These are phyloP conservation scores for Meiosimyza decipiens DNA, from an alignment of 2,888 invertebrate species.

Conservation along the genomic window DNA sequence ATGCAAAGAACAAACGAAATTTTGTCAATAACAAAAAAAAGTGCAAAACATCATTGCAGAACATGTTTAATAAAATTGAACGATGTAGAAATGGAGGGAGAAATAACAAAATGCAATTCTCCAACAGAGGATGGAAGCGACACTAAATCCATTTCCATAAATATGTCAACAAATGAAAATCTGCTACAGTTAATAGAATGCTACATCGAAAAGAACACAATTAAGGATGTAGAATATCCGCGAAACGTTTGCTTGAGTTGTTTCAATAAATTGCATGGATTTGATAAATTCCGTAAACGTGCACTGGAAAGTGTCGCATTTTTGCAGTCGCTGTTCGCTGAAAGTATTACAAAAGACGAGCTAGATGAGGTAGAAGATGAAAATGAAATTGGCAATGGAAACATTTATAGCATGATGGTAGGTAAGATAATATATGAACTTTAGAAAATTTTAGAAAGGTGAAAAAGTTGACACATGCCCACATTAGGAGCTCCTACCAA, in stretches of 20 bases:
- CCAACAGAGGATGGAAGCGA: background rate
- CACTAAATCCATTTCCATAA: constrained; percentile 36
- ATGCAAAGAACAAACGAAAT: constrained; percentile 38
- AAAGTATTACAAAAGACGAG: background rate
- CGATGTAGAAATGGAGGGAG: constrained; percentile 22
- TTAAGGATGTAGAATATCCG: constrained; percentile 41
- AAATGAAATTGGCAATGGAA: background rate
- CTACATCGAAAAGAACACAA: constrained; percentile 40
- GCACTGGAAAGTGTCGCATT: constrained; percentile 48
- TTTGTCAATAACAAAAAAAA: constrained; percentile 47
- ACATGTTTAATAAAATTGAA: constrained; percentile 53
- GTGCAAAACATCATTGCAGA: constrained; percentile 51
- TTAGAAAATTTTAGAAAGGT: no score
- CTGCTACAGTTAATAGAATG: constrained; percentile 45
- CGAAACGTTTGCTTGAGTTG: constrained; percentile 50
- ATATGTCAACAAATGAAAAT: constrained; percentile 40
- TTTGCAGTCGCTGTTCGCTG: constrained; percentile 44
- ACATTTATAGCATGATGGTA: constrained; percentile 23
- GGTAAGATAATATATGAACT: constrained; percentile 7
- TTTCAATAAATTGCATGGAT: constrained; percentile 45
- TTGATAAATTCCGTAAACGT: constrained; percentile 48
- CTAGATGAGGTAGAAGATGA: background rate
- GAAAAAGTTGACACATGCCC: no score
- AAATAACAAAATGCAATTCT: background rate
- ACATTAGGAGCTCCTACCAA: no score